Conservation (phyloP, 92 coral and sea anemone species). For the Pocillopora grandis region DNA sequence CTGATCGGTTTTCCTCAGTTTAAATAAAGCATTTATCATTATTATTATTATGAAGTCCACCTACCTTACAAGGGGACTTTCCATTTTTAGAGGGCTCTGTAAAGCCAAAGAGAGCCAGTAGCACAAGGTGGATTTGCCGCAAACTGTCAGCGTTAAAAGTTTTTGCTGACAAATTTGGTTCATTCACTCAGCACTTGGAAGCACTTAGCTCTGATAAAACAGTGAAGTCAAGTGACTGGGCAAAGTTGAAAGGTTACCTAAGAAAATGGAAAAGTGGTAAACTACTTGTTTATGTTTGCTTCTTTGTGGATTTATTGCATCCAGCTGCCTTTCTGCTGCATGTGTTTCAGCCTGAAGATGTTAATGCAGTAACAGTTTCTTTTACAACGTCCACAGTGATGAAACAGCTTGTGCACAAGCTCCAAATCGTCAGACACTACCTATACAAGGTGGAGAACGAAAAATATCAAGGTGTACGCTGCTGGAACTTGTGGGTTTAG, state of each 20-base stretch:
- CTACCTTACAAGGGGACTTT: no score
- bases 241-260: slow-evolving; percentile 10
- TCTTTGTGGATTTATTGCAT: neutral
- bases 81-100: neutral
- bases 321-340: neutral
- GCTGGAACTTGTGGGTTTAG: no score
- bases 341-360: neutral
- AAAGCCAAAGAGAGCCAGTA: neutral
- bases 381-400: neutral
- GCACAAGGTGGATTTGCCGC: slow-evolving; percentile 13
- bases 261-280: neutral
- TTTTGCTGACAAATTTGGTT: slow-evolving; percentile 1
- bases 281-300: neutral
- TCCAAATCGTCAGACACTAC: neutral
- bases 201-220: neutral
- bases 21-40: no score
- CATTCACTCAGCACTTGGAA: neutral
- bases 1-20: no score
- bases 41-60: no score
- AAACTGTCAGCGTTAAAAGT: neutral
- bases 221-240: slow-evolving; percentile 7
- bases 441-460: neutral
- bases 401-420: slow-evolving; percentile 1
- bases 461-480: neutral
- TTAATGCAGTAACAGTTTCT: neutral